Percentiles rank a stretch among this genome's conserved stretches.
phyloP scores from a whole-genome alignment of 1,140 invertebrate genomes.

The Solenopsis invicta region DNA sequence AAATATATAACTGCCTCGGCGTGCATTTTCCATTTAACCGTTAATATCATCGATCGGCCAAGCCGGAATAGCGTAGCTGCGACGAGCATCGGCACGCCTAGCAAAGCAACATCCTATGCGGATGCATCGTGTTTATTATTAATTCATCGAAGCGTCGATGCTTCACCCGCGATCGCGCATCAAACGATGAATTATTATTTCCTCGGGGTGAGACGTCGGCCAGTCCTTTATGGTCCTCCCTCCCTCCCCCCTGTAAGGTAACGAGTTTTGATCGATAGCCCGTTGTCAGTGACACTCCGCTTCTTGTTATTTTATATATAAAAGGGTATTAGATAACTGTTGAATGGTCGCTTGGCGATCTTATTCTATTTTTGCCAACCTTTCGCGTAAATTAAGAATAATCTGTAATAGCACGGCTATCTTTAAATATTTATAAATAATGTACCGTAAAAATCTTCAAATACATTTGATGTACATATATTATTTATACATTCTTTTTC shows the following conservation, averaged over 20 bases:
- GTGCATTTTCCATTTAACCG: conserved; percentile 69
- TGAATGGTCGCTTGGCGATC: neutral
- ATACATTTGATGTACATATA: neutral
- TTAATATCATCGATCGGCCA: conserved; percentile 72
- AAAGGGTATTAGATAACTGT: conserved; percentile 21
- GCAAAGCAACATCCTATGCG: conserved; percentile 46
- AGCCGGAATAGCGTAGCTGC: conserved; percentile 16
- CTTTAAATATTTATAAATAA: conserved; percentile 11
- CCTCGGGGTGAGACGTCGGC: conserved; percentile 37
- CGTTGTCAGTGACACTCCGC: conserved; percentile 47
- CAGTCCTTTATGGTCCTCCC: conserved; percentile 24
- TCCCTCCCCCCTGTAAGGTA: neutral
- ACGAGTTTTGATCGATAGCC: conserved; percentile 62
- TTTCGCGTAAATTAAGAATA: neutral
- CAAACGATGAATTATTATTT: conserved; percentile 68
- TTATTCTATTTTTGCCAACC: neutral
- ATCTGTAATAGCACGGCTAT: neutral
- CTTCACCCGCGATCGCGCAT: conserved; percentile 59
- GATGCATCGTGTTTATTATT: conserved; percentile 69
- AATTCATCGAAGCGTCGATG: conserved; percentile 67
- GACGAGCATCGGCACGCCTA: conserved; percentile 32
- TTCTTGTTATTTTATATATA: conserved; percentile 52
- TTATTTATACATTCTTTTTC: too few species aligned
- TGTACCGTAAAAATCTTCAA: neutral
- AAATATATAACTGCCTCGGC: conserved; percentile 55